phyloP scores from a whole-genome alignment of 2,888 invertebrate species.

The Phragmatobia fuliginosa region DNA sequence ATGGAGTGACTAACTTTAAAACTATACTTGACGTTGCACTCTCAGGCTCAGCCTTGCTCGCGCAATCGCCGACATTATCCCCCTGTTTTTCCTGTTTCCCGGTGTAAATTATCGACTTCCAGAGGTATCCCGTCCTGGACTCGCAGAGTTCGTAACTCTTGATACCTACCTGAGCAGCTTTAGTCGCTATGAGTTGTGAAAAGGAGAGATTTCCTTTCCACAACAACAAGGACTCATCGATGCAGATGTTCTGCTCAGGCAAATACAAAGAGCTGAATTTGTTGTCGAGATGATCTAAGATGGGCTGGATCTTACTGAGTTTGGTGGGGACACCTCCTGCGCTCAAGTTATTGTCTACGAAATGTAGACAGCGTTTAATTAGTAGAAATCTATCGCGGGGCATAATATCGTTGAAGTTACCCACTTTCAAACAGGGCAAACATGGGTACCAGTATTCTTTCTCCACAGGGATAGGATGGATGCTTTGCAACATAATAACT shows the following conservation, averaged over 20 bases:
- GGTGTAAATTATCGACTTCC: no score
- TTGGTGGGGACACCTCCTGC: no score
- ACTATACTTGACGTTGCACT: background rate
- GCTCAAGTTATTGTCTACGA: background rate
- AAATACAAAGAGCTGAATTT: no score
- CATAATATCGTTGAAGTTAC: constrained; percentile 6
- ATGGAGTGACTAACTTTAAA: background rate
- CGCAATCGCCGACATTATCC: no score
- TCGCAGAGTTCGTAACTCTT: constrained; percentile 7
- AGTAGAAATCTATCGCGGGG: background rate
- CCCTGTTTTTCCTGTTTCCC: background rate
- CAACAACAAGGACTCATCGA: no score
- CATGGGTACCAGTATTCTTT: background rate
- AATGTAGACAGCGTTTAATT: constrained; percentile 8
- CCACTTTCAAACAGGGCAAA: background rate
- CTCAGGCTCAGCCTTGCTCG: no score
- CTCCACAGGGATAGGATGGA: background rate
- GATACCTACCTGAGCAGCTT: background rate
- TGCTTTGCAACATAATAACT: background rate
- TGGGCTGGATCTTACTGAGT: no score
- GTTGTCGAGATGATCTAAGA: no score
- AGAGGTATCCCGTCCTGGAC: constrained; percentile 1
- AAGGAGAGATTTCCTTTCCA: no score
- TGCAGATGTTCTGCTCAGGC: no score
- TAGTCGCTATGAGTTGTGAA: no score